phyloP scores from a whole-genome alignment of 1,140 invertebrate genomes.

The Drosophila jambulina region DNA sequence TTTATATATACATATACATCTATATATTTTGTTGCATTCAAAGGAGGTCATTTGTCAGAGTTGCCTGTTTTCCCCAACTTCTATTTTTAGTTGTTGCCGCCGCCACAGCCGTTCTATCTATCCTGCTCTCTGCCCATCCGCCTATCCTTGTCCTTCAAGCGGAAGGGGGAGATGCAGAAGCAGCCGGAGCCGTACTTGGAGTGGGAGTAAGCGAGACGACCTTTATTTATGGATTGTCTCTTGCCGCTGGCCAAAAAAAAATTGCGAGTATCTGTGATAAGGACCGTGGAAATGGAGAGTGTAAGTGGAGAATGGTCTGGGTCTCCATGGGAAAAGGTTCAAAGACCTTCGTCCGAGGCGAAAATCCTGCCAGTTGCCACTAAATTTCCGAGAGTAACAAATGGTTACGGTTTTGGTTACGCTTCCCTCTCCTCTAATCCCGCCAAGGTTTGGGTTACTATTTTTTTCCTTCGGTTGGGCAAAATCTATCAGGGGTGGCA shows the following conservation, averaged over 20 bases:
- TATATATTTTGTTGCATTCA: constrained; percentile 4
- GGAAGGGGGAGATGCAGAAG: neutral
- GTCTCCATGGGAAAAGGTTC: constrained; percentile 16
- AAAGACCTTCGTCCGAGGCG: constrained; percentile 12
- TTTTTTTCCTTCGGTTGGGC: constrained; percentile 5
- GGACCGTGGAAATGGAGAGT: constrained; percentile 17
- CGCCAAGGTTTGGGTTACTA: neutral
- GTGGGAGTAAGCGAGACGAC: constrained; percentile 32
- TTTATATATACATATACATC: neutral
- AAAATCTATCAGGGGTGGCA: constrained; percentile 4
- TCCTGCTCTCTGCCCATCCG: constrained; percentile 19
- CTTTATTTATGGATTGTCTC: constrained; percentile 26
- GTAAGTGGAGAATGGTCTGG: neutral
- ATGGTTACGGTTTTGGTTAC: constrained; percentile 18
- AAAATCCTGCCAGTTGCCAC: constrained; percentile 18
- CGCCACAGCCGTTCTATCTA: constrained; percentile 12
- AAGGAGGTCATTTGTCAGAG: constrained; percentile 31
- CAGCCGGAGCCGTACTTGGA: neutral
- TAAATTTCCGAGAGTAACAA: constrained; percentile 26
- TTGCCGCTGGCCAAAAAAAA: constrained; percentile 13
- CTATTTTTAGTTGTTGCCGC: constrained; percentile 26
- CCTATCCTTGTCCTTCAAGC: constrained; percentile 3
- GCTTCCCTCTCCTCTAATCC: constrained; percentile 4
- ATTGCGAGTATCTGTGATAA: constrained; percentile 8
- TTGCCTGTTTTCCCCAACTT: constrained; percentile 26